Percentiles rank a stretch among this genome's conserved stretches.
Conservation (phyloP, 2,888 invertebrate genomes). For the Drosophila demipolita region DNA sequence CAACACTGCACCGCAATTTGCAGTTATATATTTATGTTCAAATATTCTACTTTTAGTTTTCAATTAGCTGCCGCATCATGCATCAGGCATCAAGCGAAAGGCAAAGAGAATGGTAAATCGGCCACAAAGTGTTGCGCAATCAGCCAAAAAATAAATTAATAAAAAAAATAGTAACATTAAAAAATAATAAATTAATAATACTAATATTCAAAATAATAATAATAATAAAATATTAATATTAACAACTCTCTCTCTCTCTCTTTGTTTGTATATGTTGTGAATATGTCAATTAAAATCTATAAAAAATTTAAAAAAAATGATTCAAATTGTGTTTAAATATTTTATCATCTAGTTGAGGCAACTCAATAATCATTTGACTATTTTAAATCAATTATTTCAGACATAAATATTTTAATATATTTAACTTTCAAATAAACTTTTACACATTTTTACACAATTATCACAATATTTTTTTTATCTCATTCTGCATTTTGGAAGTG, state of each 20-base stretch:
- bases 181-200: no score
- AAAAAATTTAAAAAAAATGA: not conserved
- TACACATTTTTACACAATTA: not conserved
- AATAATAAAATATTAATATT: no score
- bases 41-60: slow-evolving; percentile 64
- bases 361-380: not conserved
- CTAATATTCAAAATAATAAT: no score
- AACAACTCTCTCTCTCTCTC: no score
- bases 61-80: slow-evolving; percentile 61
- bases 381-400: not conserved
- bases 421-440: not conserved
- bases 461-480: not conserved
- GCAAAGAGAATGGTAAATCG: slow-evolving; percentile 72
- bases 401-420: not conserved
- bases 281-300: not conserved
- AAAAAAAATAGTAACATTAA: no score
- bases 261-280: not conserved
- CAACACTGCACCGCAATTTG: slow-evolving; percentile 19
- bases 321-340: not conserved
- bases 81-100: slow-evolving; percentile 62
- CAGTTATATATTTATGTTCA: slow-evolving; percentile 38
- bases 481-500: no score
- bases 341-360: not conserved
- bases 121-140: slow-evolving; percentile 19
- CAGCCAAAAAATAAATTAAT: not conserved